phyloP scores from a whole-genome alignment of 1,140 invertebrate genomes.

The Monomorium pharaonis region DNA sequence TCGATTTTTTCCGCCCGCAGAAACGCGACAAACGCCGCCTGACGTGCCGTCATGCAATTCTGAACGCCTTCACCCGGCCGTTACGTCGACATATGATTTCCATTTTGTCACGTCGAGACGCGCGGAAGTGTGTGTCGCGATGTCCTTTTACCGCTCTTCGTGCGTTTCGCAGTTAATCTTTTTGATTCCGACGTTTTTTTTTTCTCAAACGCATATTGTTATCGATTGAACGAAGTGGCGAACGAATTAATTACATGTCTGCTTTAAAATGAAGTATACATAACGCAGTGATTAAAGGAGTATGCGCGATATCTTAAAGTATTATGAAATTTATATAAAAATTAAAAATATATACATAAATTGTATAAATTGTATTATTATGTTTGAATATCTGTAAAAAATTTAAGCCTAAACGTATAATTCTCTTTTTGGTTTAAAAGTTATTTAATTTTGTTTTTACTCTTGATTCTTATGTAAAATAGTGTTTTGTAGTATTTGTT shows the following conservation, averaged over 20 bases:
- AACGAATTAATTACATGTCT: neutral
- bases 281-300: neutral
- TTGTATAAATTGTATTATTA: no score
- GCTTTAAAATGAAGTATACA: conserved; percentile 3
- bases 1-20: neutral
- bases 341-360: no score
- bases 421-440: no score
- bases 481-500: no score
- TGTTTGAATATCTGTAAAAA: no score
- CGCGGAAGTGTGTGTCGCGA: neutral
- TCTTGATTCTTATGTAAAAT: no score
- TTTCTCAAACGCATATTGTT: neutral
- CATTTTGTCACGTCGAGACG: conserved; percentile 1
- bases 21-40: neutral
- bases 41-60: conserved; percentile 15
- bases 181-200: neutral
- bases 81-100: neutral
- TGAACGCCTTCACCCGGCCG: neutral
- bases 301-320: neutral
- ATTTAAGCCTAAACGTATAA: no score
- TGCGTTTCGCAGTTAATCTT: neutral
- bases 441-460: no score
- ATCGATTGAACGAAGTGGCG: neutral
- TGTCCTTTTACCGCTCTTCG: neutral
- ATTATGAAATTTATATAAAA: no score